Evolutionary conservation across 2,113 vertebrate species (phyloP).

Genomic region (Etia nguti): DNA sequence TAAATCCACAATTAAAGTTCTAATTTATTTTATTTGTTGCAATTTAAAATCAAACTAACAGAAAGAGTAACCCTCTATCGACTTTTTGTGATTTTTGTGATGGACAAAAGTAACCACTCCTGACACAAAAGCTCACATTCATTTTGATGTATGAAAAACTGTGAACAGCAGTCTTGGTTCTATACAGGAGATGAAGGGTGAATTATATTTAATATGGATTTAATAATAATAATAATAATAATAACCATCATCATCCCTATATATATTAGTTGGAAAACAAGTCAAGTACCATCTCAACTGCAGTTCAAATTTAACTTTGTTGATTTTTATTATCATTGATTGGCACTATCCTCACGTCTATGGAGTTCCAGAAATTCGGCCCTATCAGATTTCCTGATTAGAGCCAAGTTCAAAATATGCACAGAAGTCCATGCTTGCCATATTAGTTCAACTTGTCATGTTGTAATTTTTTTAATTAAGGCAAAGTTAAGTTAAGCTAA

Average conservation of each 20-base stretch:
- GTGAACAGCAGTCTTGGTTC: background rate
- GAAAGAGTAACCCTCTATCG: background rate
- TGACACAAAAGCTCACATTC: background rate
- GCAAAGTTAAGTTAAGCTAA: background rate
- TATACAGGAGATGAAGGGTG: background rate
- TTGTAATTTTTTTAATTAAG: background rate
- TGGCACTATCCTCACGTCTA: fast-evolving
- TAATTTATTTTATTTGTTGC: background rate
- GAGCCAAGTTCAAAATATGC: background rate
- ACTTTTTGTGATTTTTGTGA: background rate
- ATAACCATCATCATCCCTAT: background rate
- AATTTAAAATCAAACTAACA: background rate
- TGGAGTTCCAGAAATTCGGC: background rate
- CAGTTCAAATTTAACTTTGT: background rate
- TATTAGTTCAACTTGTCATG: background rate
- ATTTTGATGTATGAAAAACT: background rate
- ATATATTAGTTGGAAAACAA: background rate
- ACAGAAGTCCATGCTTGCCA: background rate
- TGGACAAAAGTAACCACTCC: background rate
- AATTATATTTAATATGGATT: background rate
- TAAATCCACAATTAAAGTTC: background rate
- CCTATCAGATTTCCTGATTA: background rate
- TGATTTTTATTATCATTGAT: fast-evolving
- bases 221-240: background rate
- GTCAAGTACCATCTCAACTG: background rate